Evolutionary conservation across 2,797 vertebrate species (phyloP).

Genomic region (Amniataba percoides): DNA sequence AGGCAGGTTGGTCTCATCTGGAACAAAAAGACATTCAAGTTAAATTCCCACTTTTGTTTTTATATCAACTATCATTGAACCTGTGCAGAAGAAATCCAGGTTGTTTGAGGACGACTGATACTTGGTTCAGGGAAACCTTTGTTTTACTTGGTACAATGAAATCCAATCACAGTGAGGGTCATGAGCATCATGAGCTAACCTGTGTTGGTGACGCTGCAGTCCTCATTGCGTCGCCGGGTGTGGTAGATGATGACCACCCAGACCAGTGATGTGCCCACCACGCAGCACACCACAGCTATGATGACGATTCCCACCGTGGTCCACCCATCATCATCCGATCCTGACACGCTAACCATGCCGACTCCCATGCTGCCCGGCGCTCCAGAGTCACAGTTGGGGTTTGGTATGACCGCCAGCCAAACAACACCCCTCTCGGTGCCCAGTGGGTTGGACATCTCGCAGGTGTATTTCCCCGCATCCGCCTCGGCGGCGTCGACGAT

Average conservation of each 20-base stretch:
- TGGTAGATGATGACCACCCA: conserved; percentile 99
- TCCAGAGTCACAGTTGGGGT: conserved; percentile 94
- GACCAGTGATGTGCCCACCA: conserved; percentile 97
- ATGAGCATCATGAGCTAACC: conserved; percentile 80
- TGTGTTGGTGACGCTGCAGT: conserved; percentile 98
- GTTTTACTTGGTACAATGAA: neutral
- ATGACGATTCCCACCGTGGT: conserved; percentile 96
- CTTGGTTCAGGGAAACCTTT: neutral
- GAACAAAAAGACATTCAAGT: neutral
- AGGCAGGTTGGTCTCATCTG: conserved; percentile 97
- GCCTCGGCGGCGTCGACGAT: conserved; percentile 93
- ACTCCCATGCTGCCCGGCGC: conserved; percentile 62
- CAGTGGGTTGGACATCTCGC: conserved; percentile 96
- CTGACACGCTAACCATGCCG: conserved; percentile 18
- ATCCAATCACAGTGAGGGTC: too few species aligned
- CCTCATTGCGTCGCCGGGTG: conserved; percentile 93
- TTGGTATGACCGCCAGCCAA: conserved; percentile 90
- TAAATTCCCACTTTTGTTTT: neutral
- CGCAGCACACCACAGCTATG: conserved; percentile 98
- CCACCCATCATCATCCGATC: conserved; percentile 91
- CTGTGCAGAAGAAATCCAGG: neutral
- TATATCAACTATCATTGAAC: neutral
- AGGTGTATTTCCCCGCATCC: conserved; percentile 94
- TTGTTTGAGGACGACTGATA: neutral
- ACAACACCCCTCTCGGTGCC: conserved; percentile 95